Conservation (phyloP, 2,797 vertebrate species). For the Pseudochaenichthys georgianus region DNA sequence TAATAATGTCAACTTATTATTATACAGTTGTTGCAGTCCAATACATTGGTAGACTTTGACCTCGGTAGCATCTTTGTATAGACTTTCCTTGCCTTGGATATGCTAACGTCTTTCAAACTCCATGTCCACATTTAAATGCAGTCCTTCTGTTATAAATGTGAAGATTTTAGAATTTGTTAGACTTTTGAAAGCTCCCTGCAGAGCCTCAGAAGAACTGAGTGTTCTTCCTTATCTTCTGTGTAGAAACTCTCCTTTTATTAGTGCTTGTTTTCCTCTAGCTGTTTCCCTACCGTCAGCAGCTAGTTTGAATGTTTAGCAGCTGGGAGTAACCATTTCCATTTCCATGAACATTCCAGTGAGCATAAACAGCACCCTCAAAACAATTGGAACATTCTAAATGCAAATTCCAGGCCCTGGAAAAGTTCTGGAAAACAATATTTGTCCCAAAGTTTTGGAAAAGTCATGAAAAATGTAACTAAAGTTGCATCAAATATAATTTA, state of each 20-base stretch:
- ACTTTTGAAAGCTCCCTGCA: conserved; percentile 10
- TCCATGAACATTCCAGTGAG: conserved; percentile 17
- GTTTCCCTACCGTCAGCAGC: neutral
- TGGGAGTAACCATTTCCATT: neutral
- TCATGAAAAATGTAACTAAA: too few species aligned
- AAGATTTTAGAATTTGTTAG: neutral
- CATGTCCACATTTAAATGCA: neutral
- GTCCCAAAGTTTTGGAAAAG: too few species aligned
- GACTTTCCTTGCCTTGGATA: neutral
- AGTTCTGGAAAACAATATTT: too few species aligned
- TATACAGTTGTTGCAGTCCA: neutral
- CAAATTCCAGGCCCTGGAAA: too few species aligned
- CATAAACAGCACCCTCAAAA: neutral
- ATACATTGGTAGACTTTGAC: neutral
- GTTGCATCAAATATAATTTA: too few species aligned
- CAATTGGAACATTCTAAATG: too few species aligned
- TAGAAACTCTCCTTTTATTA: conserved; percentile 7
- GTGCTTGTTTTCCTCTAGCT: conserved; percentile 1
- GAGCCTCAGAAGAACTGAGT: neutral
- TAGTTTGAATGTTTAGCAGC: neutral
- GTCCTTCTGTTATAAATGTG: conserved; percentile 1
- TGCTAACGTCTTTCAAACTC: conserved; percentile 4
- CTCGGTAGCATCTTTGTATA: neutral
- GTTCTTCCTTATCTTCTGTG: neutral
- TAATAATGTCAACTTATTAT: neutral